Evolutionary conservation across 2,888 invertebrate genomes (phyloP).

Genomic region (Hedychridium roseum): DNA sequence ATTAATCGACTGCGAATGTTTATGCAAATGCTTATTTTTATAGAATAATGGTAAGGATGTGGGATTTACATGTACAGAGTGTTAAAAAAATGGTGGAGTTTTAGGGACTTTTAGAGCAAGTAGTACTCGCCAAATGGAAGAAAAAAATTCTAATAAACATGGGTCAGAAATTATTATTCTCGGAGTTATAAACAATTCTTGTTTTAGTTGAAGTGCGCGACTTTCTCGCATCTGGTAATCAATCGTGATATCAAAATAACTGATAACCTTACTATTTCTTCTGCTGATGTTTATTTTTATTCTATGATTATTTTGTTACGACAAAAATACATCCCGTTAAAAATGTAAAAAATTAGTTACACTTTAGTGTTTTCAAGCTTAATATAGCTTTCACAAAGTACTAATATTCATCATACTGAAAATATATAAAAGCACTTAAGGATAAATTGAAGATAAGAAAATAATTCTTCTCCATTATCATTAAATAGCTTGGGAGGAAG

Average conservation of each 20-base stretch:
- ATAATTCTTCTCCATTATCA: conserved; percentile 2
- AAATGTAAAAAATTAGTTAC: conserved; percentile 7
- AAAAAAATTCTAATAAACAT: not conserved
- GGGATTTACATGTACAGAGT: not conserved
- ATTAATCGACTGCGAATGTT: too few species aligned
- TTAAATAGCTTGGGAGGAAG: too few species aligned
- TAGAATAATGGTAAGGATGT: not conserved
- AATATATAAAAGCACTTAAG: conserved; percentile 26
- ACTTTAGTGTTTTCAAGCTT: conserved; percentile 13
- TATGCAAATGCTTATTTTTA: not conserved
- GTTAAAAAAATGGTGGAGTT: not conserved
- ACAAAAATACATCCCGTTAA: conserved; percentile 2
- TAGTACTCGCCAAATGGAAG: too few species aligned
- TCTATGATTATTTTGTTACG: not conserved
- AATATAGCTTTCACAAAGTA: conserved; percentile 63
- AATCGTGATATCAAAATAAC: not conserved
- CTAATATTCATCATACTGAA: conserved; percentile 51
- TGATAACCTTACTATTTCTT: not conserved
- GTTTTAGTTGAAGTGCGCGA: too few species aligned
- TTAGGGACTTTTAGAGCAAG: too few species aligned
- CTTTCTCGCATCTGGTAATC: too few species aligned
- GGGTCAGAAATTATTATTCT: not conserved
- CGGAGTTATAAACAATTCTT: not conserved
- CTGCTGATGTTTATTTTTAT: not conserved
- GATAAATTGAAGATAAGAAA: conserved; percentile 6